These are phyloP conservation scores for Castor canadensis DNA, from an alignment of 2,113 vertebrate genomes.

Conservation along the genomic window DNA sequence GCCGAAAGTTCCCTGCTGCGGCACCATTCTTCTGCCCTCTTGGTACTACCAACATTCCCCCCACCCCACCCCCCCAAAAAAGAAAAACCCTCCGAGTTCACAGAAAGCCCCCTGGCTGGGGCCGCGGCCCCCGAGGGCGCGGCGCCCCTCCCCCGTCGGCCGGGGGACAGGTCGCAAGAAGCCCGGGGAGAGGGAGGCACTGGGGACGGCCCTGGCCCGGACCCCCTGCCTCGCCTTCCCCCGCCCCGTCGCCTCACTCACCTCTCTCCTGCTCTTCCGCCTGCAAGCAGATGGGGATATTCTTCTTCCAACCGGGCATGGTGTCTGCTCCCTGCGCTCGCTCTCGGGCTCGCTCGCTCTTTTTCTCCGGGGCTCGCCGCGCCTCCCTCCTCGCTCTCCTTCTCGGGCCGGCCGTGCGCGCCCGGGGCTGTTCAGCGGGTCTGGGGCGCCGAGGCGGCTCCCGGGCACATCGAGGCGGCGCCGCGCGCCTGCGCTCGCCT, in stretches of 20 bases:
- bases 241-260: conserved; percentile 70
- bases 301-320: conserved; percentile 99
- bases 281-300: conserved; percentile 96
- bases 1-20: conserved; percentile 73
- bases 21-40: not conserved
- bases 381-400: not conserved
- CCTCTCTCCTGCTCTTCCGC: conserved; percentile 95
- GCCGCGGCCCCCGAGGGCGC: conserved; percentile 21
- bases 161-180: not conserved
- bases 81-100: not conserved
- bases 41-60: rapidly evolving
- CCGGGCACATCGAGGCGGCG: conserved; percentile 54
- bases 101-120: not conserved
- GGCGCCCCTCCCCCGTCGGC: conserved; percentile 53
- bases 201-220: not conserved
- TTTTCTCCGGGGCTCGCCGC: not conserved
- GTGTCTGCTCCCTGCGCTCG: conserved; percentile 66
- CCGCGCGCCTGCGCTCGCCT: conserved; percentile 46
- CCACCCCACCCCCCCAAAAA: rapidly evolving
- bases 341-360: not conserved
- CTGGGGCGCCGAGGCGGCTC: conserved; percentile 34
- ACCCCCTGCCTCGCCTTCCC: not conserved
- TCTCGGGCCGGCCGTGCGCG: not conserved
- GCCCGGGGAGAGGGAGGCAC: conserved; percentile 38
- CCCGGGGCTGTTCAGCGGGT: conserved; percentile 52